A percentile compares a stretch with the other conserved stretches of the same genome.
phyloP scores from a whole-genome alignment of 2,797 vertebrate species.

The Salmo trutta region DNA sequence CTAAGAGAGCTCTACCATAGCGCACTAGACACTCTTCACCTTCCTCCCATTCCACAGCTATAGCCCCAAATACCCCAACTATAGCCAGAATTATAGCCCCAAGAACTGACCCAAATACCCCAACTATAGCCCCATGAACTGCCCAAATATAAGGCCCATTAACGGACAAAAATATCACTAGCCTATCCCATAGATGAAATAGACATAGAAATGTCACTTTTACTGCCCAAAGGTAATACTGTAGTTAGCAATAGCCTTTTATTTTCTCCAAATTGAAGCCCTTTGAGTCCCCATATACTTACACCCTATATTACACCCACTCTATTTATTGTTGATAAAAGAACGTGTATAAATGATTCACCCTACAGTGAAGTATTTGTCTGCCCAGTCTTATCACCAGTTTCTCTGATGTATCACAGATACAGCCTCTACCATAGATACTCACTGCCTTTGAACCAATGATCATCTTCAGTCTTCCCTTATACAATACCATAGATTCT shows the following conservation, averaged over 20 bases:
- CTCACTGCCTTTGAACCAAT: not conserved
- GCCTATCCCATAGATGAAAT: not conserved
- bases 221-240: not conserved
- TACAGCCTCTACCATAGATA: not conserved
- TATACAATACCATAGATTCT: no score
- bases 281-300: not conserved
- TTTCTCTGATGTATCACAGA: not conserved
- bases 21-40: constrained; percentile 85
- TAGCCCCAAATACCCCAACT: constrained; percentile 57
- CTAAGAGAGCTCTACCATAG: constrained; percentile 85
- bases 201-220: no score
- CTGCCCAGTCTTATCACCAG: not conserved
- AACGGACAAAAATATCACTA: not conserved
- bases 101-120: not conserved
- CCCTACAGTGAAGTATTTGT: not conserved
- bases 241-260: not conserved
- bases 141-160: not conserved
- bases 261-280: not conserved
- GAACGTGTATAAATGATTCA: not conserved
- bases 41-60: constrained; percentile 89
- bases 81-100: not conserved
- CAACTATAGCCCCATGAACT: not conserved
- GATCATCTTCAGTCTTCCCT: not conserved
- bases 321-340: constrained; percentile 10
- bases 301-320: no score